Percentiles rank a stretch among this genome's conserved stretches.
These are phyloP conservation scores for Carettochelys insculpta DNA, from an alignment of 2,113 vertebrate genomes.

Conservation along the genomic window DNA sequence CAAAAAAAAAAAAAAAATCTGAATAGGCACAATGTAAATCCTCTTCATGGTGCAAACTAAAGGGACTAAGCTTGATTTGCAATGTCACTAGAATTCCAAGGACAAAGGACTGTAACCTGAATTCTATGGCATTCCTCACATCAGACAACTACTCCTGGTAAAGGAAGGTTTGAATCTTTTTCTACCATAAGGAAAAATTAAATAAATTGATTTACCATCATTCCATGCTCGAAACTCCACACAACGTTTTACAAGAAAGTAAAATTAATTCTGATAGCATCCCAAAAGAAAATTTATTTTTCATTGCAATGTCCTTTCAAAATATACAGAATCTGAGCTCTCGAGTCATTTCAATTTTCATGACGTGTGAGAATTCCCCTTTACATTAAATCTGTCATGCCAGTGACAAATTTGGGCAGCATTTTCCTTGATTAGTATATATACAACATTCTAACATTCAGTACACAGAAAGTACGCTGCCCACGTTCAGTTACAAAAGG, in stretches of 20 bases:
- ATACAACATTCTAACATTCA: neutral
- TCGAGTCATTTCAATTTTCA: neutral
- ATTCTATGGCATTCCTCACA: neutral
- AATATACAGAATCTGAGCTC: neutral
- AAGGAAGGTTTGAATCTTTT: neutral
- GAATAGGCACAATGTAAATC: neutral
- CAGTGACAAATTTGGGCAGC: slow-evolving; percentile 7
- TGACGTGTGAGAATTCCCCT: slow-evolving; percentile 12
- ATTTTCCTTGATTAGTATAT: neutral
- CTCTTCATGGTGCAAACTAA: neutral
- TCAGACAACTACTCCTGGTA: neutral
- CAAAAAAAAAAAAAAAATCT: neutral
- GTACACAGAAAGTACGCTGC: neutral
- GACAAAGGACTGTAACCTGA: neutral
- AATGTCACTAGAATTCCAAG: neutral
- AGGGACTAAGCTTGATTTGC: neutral
- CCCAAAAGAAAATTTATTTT: neutral
- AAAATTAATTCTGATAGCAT: neutral
- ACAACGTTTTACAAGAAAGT: neutral
- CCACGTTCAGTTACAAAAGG: neutral
- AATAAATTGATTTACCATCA: neutral
- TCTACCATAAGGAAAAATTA: neutral
- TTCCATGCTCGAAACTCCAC: neutral
- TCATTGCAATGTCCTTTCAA: neutral
- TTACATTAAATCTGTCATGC: slow-evolving; percentile 23